These are phyloP conservation scores for Cydia amplana DNA, from an alignment of 1,140 invertebrate species.

Conservation along the genomic window DNA sequence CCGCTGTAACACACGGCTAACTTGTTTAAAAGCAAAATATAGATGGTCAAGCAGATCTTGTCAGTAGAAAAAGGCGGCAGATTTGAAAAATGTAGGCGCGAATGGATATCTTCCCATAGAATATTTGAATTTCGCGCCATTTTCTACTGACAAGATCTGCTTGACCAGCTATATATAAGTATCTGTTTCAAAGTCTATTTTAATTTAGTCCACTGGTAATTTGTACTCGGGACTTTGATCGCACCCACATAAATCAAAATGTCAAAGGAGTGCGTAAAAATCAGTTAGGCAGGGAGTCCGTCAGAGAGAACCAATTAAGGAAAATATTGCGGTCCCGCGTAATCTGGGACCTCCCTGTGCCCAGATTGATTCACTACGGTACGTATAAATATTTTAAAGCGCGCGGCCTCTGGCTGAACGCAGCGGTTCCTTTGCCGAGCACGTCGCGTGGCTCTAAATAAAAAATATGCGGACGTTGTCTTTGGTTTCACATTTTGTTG, in stretches of 20 bases:
- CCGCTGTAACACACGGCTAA: background rate
- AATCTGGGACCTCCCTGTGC: constrained; percentile 39
- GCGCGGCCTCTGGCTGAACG: constrained; percentile 17
- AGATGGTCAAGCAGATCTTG: too few relatives aligned
- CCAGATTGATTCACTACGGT: constrained; percentile 41
- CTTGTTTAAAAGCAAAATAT: constrained; percentile 24
- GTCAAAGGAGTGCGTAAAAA: constrained; percentile 32
- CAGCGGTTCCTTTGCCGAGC: constrained; percentile 37
- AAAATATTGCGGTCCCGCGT: constrained; percentile 44
- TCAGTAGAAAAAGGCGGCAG: too few relatives aligned
- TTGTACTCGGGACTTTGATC: constrained; percentile 19
- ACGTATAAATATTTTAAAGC: constrained; percentile 39
- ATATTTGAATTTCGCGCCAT: too few relatives aligned
- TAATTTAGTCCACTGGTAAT: constrained; percentile 5
- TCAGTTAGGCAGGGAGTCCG: constrained; percentile 32
- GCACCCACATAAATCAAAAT: constrained; percentile 33
- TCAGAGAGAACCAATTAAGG: constrained; percentile 42
- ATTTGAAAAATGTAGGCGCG: too few relatives aligned
- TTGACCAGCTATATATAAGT: too few relatives aligned
- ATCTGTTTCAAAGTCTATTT: background rate
- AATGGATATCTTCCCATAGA: too few relatives aligned
- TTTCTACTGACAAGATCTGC: too few relatives aligned
- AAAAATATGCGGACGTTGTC: constrained; percentile 41
- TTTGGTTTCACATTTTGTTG: constrained; percentile 35
- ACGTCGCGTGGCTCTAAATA: constrained; percentile 35